Evolutionary conservation across 2,888 invertebrate genomes (phyloP).

Genomic region (Cetonia aurata): DNA sequence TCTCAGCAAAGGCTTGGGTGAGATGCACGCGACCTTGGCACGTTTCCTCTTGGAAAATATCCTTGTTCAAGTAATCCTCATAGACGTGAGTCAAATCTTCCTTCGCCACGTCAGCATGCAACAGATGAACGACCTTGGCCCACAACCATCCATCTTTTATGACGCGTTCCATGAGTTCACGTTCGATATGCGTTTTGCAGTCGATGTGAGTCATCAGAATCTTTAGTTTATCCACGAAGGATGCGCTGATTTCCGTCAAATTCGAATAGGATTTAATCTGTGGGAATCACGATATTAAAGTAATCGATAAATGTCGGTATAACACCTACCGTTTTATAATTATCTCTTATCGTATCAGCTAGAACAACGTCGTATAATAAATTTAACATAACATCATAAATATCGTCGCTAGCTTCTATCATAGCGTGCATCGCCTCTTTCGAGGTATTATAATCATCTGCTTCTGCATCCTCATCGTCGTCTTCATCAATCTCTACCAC

Average conservation of each 20-base stretch:
- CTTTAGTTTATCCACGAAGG: constrained; percentile 58
- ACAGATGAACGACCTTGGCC: constrained; percentile 55
- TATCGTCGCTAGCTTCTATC: constrained; percentile 51
- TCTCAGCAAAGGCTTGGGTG: constrained; percentile 58
- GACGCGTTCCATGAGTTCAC: constrained; percentile 51
- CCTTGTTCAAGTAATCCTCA: constrained; percentile 50
- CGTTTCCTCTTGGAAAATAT: constrained; percentile 40
- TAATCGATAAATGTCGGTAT: too few species aligned
- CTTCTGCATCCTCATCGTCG: constrained; percentile 51
- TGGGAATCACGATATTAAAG: too few species aligned
- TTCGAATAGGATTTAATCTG: constrained; percentile 63
- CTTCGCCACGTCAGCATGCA: constrained; percentile 53
- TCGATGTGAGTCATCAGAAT: constrained; percentile 54
- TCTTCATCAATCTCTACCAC: constrained; percentile 52
- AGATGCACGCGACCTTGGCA: constrained; percentile 56
- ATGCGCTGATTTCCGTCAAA: constrained; percentile 55
- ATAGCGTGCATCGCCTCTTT: constrained; percentile 46
- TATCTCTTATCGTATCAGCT: constrained; percentile 60
- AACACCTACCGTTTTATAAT: constrained; percentile 66
- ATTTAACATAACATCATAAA: constrained; percentile 59
- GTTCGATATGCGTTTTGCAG: constrained; percentile 53
- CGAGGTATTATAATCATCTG: neutral
- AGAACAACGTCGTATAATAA: constrained; percentile 63
- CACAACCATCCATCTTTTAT: constrained; percentile 57
- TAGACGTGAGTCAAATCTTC: constrained; percentile 50